Evolutionary conservation across 1,140 invertebrate species (phyloP), one percentile per base, ranked within the genome.

Genomic region (Cotesia vestalis): DNA sequence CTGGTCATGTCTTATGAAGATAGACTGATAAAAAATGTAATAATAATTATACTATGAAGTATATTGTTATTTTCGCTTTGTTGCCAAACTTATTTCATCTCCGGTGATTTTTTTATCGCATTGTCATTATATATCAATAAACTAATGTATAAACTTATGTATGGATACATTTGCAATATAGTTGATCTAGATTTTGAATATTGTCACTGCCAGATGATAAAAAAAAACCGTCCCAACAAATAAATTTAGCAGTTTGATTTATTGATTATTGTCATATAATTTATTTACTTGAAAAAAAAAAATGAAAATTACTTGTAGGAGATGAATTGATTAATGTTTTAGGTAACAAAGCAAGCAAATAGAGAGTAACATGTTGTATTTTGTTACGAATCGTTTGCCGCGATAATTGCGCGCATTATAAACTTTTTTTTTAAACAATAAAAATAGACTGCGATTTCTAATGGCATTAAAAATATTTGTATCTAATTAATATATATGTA

Each of bases 31-130:
- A 17, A 81, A 83, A 81, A 17, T 81, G 78, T 79, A 75, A 83
- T 79, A 77, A 78, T 77, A 81, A 79, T 77, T 72, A 78, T 81
- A n/a, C 12, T 81, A 80, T 79, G 74, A 76, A 78, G 79, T 76
- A 71, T 78, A 83, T 83, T 83, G 83, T 82, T 84, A 78, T 82
- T 78, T 85, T 84, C 76, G 79, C 75, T 55, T 17, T 55, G 53
- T 17, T 17, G n/a, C 17, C 17, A 55, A 14, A 17, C 11, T 55
- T 5, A 55, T 55, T 55, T 55, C 17, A 14, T 69, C 40, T 69
- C 55, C 4, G 11, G 36, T 34, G 8, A 59, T 20, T 34, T 59
- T 34, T 59, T 12, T 34, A 59, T 59, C 8, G 8, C 57, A 34
- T 59, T 20, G 34, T 34, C 4, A 60, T 12, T 38, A 60, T 27